Conservation (phyloP, 2,888 invertebrate genomes). For the Aproaerema taeniolella region DNA sequence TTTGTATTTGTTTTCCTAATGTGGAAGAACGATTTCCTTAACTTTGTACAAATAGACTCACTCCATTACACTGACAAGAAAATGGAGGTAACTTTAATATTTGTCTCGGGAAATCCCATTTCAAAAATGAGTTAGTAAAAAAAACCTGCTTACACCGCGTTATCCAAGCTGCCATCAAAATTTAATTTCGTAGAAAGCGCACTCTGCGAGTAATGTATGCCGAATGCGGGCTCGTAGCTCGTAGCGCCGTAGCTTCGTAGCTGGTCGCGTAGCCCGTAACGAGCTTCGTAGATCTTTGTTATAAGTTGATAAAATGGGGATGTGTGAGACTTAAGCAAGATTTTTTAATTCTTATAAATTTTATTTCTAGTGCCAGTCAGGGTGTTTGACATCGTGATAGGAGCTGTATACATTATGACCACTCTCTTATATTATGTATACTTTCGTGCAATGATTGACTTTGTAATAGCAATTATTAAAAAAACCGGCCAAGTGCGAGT, state of each 20-base stretch:
- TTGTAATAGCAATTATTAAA: too few relatives aligned
- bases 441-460: too few relatives aligned
- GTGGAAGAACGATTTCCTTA: too few relatives aligned
- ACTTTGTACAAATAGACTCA: neutral
- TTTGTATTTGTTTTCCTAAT: too few relatives aligned
- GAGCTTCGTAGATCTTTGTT: constrained; percentile 26
- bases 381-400: too few relatives aligned
- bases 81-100: constrained; percentile 10
- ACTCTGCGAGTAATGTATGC: constrained; percentile 57
- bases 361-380: too few relatives aligned
- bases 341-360: too few relatives aligned
- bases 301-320: too few relatives aligned
- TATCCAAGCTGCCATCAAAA: constrained; percentile 60
- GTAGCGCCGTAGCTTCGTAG: constrained; percentile 23
- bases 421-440: too few relatives aligned
- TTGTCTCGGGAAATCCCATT: constrained; percentile 29
- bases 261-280: constrained; percentile 15
- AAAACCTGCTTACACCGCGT: constrained; percentile 43
- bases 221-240: constrained; percentile 31
- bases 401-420: too few relatives aligned
- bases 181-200: constrained; percentile 70
- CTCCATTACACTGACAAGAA: constrained; percentile 12
- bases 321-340: too few relatives aligned
- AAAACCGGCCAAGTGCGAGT: too few relatives aligned
- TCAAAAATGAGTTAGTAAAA: constrained; percentile 42